These are phyloP conservation scores for Caracal caracal DNA, from an alignment of 2,113 vertebrate genomes.

Conservation along the genomic window DNA sequence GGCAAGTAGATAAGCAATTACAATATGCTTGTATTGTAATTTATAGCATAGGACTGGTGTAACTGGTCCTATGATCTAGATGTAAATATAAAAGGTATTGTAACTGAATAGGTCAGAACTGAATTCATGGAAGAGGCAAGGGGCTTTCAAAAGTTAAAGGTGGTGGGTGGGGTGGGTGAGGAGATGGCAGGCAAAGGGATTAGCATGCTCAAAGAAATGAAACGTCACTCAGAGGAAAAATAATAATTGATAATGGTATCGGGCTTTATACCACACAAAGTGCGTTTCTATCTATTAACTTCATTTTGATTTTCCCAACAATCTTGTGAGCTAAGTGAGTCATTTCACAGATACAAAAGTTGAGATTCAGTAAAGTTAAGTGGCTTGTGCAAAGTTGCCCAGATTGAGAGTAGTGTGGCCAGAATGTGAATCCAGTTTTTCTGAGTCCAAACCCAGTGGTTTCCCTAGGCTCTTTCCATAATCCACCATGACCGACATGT, in stretches of 20 bases:
- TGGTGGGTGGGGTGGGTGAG: neutral
- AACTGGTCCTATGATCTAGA: neutral
- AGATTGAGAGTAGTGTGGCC: neutral
- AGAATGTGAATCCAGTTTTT: neutral
- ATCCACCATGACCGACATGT: neutral
- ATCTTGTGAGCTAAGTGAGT: neutral
- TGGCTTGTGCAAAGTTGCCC: neutral
- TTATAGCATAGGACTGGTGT: neutral
- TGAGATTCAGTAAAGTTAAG: neutral
- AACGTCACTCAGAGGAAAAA: neutral
- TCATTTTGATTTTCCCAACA: neutral
- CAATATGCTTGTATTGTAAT: neutral
- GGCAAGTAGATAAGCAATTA: neutral
- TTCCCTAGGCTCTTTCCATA: neutral
- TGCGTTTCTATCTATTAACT: neutral
- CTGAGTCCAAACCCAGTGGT: neutral
- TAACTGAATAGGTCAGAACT: neutral
- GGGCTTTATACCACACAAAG: neutral
- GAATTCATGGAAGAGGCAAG: neutral
- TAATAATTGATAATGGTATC: neutral
- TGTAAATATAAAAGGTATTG: neutral
- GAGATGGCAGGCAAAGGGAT: neutral
- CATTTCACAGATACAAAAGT: neutral
- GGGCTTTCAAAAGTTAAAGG: neutral
- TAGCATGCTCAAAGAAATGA: neutral